Evolutionary conservation across 2,113 vertebrate genomes (phyloP).

Genomic region (Colistium nudipinnis): DNA sequence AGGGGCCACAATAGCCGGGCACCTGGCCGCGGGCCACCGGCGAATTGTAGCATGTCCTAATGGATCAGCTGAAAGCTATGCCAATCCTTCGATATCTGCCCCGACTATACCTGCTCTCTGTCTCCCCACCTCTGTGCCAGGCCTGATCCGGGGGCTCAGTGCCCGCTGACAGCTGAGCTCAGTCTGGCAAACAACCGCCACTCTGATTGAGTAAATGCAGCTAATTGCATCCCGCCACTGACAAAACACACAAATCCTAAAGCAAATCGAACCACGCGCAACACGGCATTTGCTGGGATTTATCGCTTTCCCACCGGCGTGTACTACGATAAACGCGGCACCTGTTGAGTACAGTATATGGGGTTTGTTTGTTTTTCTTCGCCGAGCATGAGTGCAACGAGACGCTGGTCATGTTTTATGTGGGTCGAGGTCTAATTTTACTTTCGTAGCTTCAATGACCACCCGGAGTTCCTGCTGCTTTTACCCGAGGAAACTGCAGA

Average conservation of each 20-base stretch:
- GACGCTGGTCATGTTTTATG: background rate
- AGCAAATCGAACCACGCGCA: background rate
- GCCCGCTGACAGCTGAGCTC: constrained; percentile 70
- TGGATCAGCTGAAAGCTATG: constrained; percentile 73
- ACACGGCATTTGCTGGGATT: background rate
- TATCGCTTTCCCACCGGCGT: background rate
- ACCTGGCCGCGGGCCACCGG: constrained; percentile 55
- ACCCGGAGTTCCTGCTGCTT: background rate
- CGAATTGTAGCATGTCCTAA: constrained; percentile 68
- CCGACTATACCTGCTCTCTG: constrained; percentile 63
- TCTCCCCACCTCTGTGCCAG: constrained; percentile 52
- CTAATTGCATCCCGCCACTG: background rate
- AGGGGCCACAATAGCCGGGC: constrained; percentile 56
- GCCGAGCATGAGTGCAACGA: too few species aligned
- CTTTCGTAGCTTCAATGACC: background rate
- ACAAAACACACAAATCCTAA: background rate
- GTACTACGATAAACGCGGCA: background rate
- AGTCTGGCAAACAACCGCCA: constrained; percentile 49
- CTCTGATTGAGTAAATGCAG: constrained; percentile 23
- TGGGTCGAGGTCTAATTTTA: background rate
- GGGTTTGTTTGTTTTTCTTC: background rate
- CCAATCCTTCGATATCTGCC: constrained; percentile 48
- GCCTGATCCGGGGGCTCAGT: constrained; percentile 44
- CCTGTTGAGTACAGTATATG: background rate
- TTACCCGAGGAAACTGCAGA: too few species aligned